phyloP scores from a whole-genome alignment of 2,113 vertebrate genomes.

The Micromys minutus region DNA sequence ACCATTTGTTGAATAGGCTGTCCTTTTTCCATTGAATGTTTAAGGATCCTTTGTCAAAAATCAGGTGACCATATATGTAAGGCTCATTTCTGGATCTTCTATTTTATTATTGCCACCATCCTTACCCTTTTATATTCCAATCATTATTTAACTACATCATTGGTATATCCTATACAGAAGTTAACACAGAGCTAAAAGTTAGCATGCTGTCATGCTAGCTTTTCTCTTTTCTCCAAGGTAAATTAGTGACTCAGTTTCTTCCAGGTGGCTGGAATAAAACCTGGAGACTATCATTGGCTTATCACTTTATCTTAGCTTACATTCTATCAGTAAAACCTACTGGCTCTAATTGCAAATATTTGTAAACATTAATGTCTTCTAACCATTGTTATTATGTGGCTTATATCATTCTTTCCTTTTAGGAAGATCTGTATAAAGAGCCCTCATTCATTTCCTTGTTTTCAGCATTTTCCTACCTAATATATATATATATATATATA shows the following conservation, averaged over 20 bases:
- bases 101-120: not conserved
- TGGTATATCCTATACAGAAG: not conserved
- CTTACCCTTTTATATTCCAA: not conserved
- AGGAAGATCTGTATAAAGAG: not conserved
- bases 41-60: too few relatives aligned
- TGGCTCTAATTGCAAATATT: not conserved
- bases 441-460: not conserved
- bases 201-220: not conserved
- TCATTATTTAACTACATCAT: not conserved
- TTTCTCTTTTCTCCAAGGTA: not conserved
- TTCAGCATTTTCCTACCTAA: not conserved
- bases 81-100: too few relatives aligned
- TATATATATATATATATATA: too few relatives aligned
- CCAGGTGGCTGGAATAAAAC: not conserved
- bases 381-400: not conserved
- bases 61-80: too few relatives aligned
- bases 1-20: too few relatives aligned
- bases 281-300: not conserved
- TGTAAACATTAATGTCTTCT: not conserved
- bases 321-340: not conserved
- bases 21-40: too few relatives aligned
- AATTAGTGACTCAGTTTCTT: not conserved
- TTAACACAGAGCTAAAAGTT: not conserved
- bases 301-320: not conserved
- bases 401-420: not conserved